Conservation (phyloP, 2,888 invertebrate genomes). For the Pocota personata region DNA sequence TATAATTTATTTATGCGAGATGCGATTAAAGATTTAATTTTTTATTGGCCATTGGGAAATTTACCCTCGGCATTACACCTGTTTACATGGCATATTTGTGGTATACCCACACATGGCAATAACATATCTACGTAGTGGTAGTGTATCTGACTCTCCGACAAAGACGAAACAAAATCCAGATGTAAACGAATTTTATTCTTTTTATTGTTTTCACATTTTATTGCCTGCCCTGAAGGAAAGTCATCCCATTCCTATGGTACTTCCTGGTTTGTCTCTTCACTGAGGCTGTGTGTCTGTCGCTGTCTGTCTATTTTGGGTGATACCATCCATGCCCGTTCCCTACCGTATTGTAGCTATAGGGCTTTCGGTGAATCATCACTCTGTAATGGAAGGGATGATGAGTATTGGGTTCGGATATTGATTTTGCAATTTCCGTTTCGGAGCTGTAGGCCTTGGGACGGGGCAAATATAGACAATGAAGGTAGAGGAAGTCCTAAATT, state of each 20-base stretch:
- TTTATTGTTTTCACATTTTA: slow-evolving; percentile 46
- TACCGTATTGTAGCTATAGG: neutral
- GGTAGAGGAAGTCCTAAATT: slow-evolving; percentile 31
- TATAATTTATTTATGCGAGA: slow-evolving; percentile 39
- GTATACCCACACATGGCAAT: neutral
- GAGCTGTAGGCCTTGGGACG: neutral
- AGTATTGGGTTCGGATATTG: slow-evolving; percentile 53
- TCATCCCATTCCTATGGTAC: neutral
- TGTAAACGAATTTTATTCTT: neutral
- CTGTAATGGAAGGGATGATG: slow-evolving; percentile 38
- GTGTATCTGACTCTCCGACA: neutral
- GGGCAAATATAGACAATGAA: slow-evolving; percentile 6
- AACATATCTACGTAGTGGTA: neutral
- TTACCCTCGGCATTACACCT: slow-evolving; percentile 26
- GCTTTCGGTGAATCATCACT: slow-evolving; percentile 59
- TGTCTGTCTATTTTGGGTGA: slow-evolving; percentile 42
- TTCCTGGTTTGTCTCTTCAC: neutral
- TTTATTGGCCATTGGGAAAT: slow-evolving; percentile 51
- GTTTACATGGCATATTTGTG: slow-evolving; percentile 34
- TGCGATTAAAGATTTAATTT: slow-evolving; percentile 42
- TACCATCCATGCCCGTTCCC: slow-evolving; percentile 1
- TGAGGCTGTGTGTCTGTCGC: slow-evolving; percentile 26
- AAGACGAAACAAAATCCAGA: neutral
- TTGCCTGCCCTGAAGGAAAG: neutral
- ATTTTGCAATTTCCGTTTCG: slow-evolving; percentile 65